A percentile compares a stretch with the other conserved stretches of the same genome.
Evolutionary conservation across 2,113 vertebrate genomes (phyloP).

Genomic region (Alexandromys fortis): DNA sequence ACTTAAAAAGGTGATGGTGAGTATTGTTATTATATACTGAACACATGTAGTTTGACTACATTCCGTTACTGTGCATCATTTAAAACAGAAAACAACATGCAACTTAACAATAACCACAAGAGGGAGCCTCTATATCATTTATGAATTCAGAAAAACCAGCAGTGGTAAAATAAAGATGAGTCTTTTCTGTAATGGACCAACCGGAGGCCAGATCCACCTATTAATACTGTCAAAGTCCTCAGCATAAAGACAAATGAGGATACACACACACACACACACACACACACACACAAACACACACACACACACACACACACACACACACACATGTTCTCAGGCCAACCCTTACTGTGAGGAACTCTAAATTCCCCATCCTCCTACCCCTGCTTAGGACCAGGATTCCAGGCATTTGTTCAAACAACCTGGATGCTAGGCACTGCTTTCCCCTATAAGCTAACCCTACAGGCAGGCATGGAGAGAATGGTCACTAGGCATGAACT

Average conservation of each 20-base stretch:
- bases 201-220: neutral
- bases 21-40: neutral
- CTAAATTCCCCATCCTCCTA: too few species aligned
- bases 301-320: too few species aligned
- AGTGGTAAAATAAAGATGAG: neutral
- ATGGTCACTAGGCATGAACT: neutral
- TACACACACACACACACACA: too few species aligned
- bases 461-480: too few species aligned
- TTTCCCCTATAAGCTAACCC: neutral
- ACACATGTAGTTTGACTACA: neutral
- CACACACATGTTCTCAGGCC: neutral
- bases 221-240: neutral
- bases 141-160: neutral
- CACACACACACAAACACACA: too few species aligned
- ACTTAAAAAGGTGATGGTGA: neutral
- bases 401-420: neutral
- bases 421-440: neutral
- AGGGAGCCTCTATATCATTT: constrained; percentile 13
- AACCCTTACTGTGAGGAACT: neutral
- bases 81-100: neutral
- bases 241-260: neutral
- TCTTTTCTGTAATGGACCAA: neutral
- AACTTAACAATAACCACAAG: constrained; percentile 60
- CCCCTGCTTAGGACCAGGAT: too few species aligned
- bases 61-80: neutral